These are phyloP conservation scores for Clarias platycephalus DNA, from an alignment of 2,797 vertebrate genomes.

Conservation along the genomic window DNA sequence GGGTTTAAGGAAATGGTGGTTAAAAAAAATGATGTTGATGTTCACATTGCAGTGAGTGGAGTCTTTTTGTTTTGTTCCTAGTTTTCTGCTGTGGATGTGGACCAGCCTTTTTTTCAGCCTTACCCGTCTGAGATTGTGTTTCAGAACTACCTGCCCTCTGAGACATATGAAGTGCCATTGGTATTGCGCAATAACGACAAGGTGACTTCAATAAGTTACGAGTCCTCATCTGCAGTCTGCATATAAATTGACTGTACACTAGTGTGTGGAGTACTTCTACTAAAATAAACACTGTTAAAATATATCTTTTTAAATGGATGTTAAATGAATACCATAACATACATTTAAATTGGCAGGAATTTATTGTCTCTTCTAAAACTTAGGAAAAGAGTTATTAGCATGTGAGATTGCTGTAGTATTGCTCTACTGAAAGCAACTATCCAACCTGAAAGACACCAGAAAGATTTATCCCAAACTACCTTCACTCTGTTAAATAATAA, in stretches of 20 bases:
- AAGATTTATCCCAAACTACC: background rate
- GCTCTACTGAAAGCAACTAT: background rate
- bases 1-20: background rate
- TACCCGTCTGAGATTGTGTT: slow-evolving; percentile 85
- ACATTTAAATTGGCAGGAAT: slow-evolving; percentile 13
- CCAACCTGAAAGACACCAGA: background rate
- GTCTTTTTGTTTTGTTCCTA: slow-evolving; percentile 51
- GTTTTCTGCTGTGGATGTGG: slow-evolving; percentile 72
- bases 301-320: background rate
- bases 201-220: slow-evolving; percentile 63
- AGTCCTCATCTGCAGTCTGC: background rate
- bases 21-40: slow-evolving; percentile 1
- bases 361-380: slow-evolving; percentile 1
- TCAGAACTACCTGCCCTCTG: slow-evolving; percentile 76
- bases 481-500: background rate
- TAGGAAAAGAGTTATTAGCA: slow-evolving; percentile 7
- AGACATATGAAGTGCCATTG: slow-evolving; percentile 78
- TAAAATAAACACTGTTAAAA: background rate
- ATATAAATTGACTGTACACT: background rate
- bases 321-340: background rate
- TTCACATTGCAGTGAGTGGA: background rate
- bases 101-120: slow-evolving; percentile 81
- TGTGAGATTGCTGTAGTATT: background rate
- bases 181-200: slow-evolving; percentile 80
- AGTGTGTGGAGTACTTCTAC: background rate